phyloP scores from a whole-genome alignment of 2,888 invertebrate species.

The Chalcis sispes region DNA sequence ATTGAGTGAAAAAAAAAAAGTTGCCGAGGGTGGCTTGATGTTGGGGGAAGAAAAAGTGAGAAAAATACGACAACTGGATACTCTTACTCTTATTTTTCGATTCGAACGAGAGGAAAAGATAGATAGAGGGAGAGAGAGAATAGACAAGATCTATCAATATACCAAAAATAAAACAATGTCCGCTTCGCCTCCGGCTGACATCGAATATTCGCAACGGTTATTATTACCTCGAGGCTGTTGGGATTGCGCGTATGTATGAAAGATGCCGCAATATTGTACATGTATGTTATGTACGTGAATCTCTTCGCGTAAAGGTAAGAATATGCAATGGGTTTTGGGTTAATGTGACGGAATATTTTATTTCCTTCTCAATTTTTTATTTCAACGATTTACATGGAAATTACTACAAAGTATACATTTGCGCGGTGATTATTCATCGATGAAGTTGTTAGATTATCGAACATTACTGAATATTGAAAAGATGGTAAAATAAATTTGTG shows the following conservation, averaged over 20 bases:
- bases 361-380: background rate
- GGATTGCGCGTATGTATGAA: background rate
- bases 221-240: constrained; percentile 19
- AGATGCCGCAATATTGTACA: too few relatives aligned
- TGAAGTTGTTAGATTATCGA: background rate
- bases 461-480: constrained; percentile 16
- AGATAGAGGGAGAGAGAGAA: too few relatives aligned
- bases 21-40: constrained; percentile 6
- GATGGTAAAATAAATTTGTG: too few relatives aligned
- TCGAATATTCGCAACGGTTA: constrained; percentile 18
- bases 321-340: background rate
- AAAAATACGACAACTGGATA: background rate
- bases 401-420: too few relatives aligned
- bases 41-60: constrained; percentile 24
- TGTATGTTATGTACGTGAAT: too few relatives aligned
- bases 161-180: background rate
- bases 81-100: constrained; percentile 19
- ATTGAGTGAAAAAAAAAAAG: background rate
- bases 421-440: background rate
- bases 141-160: constrained; percentile 26
- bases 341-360: background rate
- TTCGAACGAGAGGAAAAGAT: too few relatives aligned
- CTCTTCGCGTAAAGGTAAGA: too few relatives aligned
- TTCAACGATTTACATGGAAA: background rate
- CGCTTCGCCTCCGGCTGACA: background rate